Base-by-base conservation (phyloP, 2,888 invertebrate species). In the Athalia rosae region DNA sequence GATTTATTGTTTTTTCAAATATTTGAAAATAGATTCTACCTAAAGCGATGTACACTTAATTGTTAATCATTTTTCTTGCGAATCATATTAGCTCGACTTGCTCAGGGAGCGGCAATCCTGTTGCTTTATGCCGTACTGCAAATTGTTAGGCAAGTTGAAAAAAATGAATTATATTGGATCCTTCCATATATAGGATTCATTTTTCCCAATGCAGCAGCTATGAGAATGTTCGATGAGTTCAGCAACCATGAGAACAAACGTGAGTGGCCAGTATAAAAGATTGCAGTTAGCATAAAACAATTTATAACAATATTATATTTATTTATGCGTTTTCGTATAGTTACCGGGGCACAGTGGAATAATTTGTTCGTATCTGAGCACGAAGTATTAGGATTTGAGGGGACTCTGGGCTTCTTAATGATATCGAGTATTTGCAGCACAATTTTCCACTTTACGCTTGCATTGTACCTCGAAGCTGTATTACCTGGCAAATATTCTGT, bases 401-500 rank as follows among this genome's bases (percentile, higher is more conserved):
- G 87, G 64, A 85, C 86, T 80, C 77, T 97, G 82, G 95, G 95
- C 3, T 92, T 94, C 82, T 92, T 95, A 53, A 90, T 97, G 63
- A 84, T 95, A 1, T 94, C 97, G 92, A 89, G 98, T 84, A 85
- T 94, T n/a, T 80, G 95, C 0, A 95, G 96, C 86, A 90, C 92
- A 7, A 76, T 94, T 0, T 71, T 97, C 0, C 96, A 97, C 85
- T 92, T 96, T 87, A 78, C 94, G 3, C 88, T 97, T 56, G 94
- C 98, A 0, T 91, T 97, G 82, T 98, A 98, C 87, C 90, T 98
- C 47, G 98, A 98, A 89, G 95, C 95, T 81, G 93, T 98, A 8
- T 92, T 94, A 80, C 98, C 98, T 0, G 98, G 98, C 8, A 95
- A 95, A 11, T 96, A 92, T 88, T 98, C 98, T 4, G 94, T 98